Percentiles rank a stretch among this genome's conserved stretches.
phyloP scores from a whole-genome alignment of 2,113 vertebrate genomes.

The Panurus biarmicus region DNA sequence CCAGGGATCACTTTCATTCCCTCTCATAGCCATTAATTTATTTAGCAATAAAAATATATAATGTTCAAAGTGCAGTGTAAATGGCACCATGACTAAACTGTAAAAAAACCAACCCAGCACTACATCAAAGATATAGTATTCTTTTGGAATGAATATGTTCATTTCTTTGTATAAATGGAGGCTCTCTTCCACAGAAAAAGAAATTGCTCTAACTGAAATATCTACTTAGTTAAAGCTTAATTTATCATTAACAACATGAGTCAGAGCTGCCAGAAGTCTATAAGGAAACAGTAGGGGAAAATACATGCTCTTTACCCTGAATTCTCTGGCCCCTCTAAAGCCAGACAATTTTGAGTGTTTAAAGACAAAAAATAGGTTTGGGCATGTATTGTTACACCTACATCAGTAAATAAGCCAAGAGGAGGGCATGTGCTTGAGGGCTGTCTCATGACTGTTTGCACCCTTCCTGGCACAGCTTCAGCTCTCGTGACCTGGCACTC shows the following conservation, averaged over 20 bases:
- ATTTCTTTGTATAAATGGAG: neutral
- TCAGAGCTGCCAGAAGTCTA: neutral
- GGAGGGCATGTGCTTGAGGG: rapidly evolving
- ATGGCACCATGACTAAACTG: neutral
- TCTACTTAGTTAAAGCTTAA: neutral
- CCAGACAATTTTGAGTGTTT: neutral
- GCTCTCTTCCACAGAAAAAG: neutral
- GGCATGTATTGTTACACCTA: neutral
- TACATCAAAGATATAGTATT: neutral
- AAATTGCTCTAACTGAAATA: neutral
- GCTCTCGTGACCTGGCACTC: neutral
- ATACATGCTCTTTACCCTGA: neutral
- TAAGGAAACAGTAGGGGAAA: neutral
- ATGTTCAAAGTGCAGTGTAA: neutral
- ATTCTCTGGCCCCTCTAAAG: neutral
- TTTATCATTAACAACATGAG: conserved; percentile 4
- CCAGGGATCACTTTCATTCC: neutral
- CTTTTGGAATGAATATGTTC: neutral
- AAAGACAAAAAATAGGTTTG: neutral
- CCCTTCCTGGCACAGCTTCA: neutral
- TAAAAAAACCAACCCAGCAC: neutral
- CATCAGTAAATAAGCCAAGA: neutral
- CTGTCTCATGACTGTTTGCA: neutral
- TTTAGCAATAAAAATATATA: neutral
- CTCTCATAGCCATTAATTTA: neutral